Conservation (phyloP, 1,140 invertebrate genomes). For the Trichoplusia ni region DNA sequence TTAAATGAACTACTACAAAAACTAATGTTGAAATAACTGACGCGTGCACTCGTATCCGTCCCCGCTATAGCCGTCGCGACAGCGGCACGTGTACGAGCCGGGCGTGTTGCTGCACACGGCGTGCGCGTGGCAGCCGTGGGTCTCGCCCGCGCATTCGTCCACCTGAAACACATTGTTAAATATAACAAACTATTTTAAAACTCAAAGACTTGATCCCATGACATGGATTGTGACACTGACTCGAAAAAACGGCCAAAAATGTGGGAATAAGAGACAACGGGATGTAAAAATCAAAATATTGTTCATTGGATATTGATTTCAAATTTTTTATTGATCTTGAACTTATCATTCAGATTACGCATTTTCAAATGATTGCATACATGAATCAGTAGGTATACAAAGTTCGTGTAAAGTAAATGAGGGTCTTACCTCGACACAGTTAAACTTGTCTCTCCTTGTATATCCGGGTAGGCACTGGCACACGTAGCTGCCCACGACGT, state of each 20-base stretch:
- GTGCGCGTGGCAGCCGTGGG: conserved; percentile 88
- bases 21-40: conserved; percentile 78
- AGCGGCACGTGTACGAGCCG: conserved; percentile 92
- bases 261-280: too few relatives aligned
- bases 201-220: too few relatives aligned
- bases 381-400: too few relatives aligned
- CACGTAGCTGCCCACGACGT: conserved; percentile 89
- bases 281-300: too few relatives aligned
- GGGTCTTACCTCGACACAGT: conserved; percentile 86
- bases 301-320: too few relatives aligned
- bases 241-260: too few relatives aligned
- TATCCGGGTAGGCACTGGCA: conserved; percentile 93
- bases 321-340: too few relatives aligned
- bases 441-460: conserved; percentile 88
- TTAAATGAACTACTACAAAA: too few relatives aligned
- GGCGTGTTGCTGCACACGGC: conserved; percentile 93
- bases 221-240: too few relatives aligned
- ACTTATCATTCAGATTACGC: too few relatives aligned
- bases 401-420: too few relatives aligned
- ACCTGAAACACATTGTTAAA: conserved; percentile 57
- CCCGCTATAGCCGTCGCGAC: conserved; percentile 90
- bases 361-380: too few relatives aligned
- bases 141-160: conserved; percentile 88
- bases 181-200: neutral
- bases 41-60: conserved; percentile 91